Conservation (phyloP, 2,113 vertebrate genomes). For the Leptosomus discolor region DNA sequence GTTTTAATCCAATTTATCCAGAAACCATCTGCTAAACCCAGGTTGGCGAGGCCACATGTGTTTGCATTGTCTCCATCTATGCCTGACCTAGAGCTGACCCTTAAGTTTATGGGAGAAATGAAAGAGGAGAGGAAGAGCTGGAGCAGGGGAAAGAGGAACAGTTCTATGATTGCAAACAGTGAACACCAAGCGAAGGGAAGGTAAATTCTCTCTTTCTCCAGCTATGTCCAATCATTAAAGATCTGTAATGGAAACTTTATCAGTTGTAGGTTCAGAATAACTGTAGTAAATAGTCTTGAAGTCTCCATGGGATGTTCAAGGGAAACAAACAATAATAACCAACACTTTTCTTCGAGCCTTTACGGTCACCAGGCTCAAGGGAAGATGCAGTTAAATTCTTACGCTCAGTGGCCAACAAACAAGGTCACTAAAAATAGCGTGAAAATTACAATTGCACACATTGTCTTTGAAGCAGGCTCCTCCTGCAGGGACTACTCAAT, state of each 20-base stretch:
- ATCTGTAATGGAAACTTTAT: background rate
- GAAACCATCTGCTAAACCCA: constrained; percentile 12
- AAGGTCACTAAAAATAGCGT: background rate
- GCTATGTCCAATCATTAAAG: background rate
- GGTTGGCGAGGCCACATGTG: background rate
- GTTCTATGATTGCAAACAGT: background rate
- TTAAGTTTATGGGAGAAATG: background rate
- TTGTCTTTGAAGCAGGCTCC: background rate
- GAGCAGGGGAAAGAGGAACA: background rate
- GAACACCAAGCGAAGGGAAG: background rate
- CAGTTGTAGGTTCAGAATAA: background rate
- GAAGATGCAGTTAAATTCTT: background rate
- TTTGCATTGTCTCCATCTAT: background rate
- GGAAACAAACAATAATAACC: background rate
- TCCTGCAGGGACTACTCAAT: background rate
- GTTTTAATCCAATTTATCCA: constrained; percentile 45
- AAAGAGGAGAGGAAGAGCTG: background rate
- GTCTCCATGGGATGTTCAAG: background rate
- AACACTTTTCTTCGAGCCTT: background rate
- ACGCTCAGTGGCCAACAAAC: background rate
- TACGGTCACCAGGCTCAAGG: background rate
- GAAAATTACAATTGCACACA: background rate
- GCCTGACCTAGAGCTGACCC: background rate
- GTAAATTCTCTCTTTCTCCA: background rate
- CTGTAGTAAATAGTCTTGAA: constrained; percentile 16